Evolutionary conservation across 2,888 invertebrate species (phyloP), one percentile per base, ranked within the genome.

Genomic region (Uropetala carovei): DNA sequence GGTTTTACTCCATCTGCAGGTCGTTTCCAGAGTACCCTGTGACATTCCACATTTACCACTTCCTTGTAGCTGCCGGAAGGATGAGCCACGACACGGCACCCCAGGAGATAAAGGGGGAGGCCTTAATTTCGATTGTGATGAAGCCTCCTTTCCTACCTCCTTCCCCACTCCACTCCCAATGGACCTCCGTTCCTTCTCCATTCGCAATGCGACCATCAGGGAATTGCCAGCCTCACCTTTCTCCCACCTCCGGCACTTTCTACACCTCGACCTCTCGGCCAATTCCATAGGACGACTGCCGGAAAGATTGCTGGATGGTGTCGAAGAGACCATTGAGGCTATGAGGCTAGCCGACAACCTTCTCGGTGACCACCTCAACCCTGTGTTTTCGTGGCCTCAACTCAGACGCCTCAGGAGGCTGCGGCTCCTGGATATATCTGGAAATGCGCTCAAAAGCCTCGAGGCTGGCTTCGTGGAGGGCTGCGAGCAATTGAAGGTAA

Each of bases 401-500:
- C 97, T 98, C 93, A 97, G 98, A 93, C 97, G 97, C 22, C 95
- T 98, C 93, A 96, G 96, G 7, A 96, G 97, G 93, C 95, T 98
- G 92, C 96, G 97, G 94, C 95, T 97, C 68, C 95, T 99, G 92
- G 98, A 98, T 94, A 95, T 99, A 83, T 97, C 97, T 92, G 97
- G 97, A 13, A 99, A 99, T 94, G 96, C 96, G 93, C 97, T 99
- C 92, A 96, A 97, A 94, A 97, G 97, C 0, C 96, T 99, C 92
- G 98, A 98, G 94, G 98, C 98, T 94, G 98, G 98, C 0, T 96
- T 98, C 92, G 96, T 98, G 57, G 98, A 98, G 95, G 98, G 98
- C 3, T 98, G 98, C 94, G 96, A 96, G 92, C 96, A 97, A 93
- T 95, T 98, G 14, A 96, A 97, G 96, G 97, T 97, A 94, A 94